Conservation (phyloP, 2,888 invertebrate genomes). For the Agrochola lychnidis region DNA sequence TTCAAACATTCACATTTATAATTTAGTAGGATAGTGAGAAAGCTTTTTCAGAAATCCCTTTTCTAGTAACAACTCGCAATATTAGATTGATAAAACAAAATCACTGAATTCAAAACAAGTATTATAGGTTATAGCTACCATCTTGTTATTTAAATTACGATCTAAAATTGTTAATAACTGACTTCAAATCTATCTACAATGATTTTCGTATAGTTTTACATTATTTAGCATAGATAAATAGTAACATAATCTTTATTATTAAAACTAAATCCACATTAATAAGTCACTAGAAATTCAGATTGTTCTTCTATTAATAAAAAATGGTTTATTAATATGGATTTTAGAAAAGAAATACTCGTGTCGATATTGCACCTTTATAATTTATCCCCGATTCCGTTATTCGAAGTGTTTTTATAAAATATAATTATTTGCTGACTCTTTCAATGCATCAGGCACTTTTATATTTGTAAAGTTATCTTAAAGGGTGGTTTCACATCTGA, state of each 20-base stretch:
- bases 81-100: background rate
- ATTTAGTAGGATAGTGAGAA: slow-evolving; percentile 5
- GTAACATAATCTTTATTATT: slow-evolving; percentile 39
- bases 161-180: slow-evolving; percentile 24
- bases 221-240: slow-evolving; percentile 43
- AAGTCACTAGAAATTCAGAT: slow-evolving; percentile 18
- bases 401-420: slow-evolving; percentile 40
- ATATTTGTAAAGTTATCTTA: slow-evolving; percentile 13
- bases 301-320: background rate
- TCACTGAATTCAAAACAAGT: slow-evolving; percentile 18
- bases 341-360: slow-evolving; percentile 49
- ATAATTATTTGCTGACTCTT: slow-evolving; percentile 28
- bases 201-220: slow-evolving; percentile 34
- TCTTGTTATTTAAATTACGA: slow-evolving; percentile 22
- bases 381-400: slow-evolving; percentile 50
- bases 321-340: slow-evolving; percentile 31
- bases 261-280: slow-evolving; percentile 42
- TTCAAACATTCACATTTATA: background rate
- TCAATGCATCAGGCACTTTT: slow-evolving; percentile 42
- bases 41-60: background rate
- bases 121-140: slow-evolving; percentile 61
- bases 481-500: background rate
- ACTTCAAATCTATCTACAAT: slow-evolving; percentile 54
- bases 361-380: slow-evolving; percentile 61
- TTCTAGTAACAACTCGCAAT: slow-evolving; percentile 38